phyloP scores from a whole-genome alignment of 2,888 invertebrate genomes.

The Nomada hirtipes region DNA sequence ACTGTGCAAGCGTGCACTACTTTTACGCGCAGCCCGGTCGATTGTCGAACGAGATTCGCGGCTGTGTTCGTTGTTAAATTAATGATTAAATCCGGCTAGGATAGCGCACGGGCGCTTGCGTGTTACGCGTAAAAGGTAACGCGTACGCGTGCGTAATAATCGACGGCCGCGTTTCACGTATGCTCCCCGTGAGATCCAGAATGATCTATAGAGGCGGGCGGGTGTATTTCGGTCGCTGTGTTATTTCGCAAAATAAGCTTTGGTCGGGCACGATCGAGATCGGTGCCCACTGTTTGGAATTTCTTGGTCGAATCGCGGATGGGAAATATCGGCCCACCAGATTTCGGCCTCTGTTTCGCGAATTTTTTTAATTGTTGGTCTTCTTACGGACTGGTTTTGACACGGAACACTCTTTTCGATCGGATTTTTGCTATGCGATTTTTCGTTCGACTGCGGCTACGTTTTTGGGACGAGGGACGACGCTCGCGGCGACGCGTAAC shows the following conservation, averaged over 20 bases:
- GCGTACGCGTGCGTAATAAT: slow-evolving; percentile 11
- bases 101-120: slow-evolving; percentile 1
- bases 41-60: slow-evolving; percentile 51
- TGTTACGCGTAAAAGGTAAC: slow-evolving; percentile 21
- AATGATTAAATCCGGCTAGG: slow-evolving; percentile 58
- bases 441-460: too few species aligned
- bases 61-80: slow-evolving; percentile 60
- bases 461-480: too few species aligned
- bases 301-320: neutral
- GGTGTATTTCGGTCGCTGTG: slow-evolving; percentile 1
- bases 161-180: slow-evolving; percentile 46
- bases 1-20: slow-evolving; percentile 10
- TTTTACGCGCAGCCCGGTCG: slow-evolving; percentile 20
- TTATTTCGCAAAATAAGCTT: slow-evolving; percentile 14
- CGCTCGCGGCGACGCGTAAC: too few species aligned
- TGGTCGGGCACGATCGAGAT: neutral
- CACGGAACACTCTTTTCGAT: too few species aligned
- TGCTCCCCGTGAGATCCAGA: slow-evolving; percentile 42
- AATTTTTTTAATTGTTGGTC: too few species aligned
- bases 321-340: too few species aligned
- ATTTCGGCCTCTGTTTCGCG: too few species aligned
- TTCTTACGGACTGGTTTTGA: too few species aligned
- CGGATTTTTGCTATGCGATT: too few species aligned
- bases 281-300: neutral
- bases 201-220: slow-evolving; percentile 12